Percentiles rank a stretch among this genome's conserved stretches.
phyloP scores from a whole-genome alignment of 2,888 invertebrate genomes.

The Diabrotica balteata region DNA sequence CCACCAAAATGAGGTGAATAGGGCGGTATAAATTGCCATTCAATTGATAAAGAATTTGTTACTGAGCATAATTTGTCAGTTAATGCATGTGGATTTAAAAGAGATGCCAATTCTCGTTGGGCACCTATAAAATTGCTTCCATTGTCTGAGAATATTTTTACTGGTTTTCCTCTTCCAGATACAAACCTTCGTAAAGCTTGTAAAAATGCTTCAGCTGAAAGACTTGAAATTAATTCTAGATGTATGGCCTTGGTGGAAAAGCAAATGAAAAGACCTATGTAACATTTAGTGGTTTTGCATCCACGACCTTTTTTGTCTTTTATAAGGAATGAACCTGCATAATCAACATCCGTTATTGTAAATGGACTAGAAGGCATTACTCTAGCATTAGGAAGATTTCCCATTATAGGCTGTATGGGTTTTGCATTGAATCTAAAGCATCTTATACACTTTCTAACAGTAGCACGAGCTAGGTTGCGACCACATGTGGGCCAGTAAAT shows the following conservation, averaged over 20 bases:
- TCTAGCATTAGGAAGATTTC: constrained; percentile 23
- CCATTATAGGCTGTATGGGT: constrained; percentile 23
- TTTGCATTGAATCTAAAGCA: constrained; percentile 23
- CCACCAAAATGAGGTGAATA: background rate
- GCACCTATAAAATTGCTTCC: constrained; percentile 26
- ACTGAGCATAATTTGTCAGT: background rate
- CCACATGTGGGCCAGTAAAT: constrained; percentile 15
- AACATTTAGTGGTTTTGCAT: constrained; percentile 28
- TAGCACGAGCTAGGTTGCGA: constrained; percentile 15
- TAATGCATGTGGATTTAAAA: background rate
- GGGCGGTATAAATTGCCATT: background rate
- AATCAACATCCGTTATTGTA: constrained; percentile 18
- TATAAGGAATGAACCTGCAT: constrained; percentile 26
- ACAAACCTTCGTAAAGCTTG: constrained; percentile 38
- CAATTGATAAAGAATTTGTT: background rate
- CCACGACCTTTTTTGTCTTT: constrained; percentile 15
- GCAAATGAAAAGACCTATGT: constrained; percentile 25
- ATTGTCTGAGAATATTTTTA: no score
- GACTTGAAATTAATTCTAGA: constrained; percentile 34
- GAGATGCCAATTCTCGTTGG: constrained; percentile 9
- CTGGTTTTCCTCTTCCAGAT: constrained; percentile 31
- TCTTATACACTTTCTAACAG: constrained; percentile 21
- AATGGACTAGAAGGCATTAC: constrained; percentile 23
- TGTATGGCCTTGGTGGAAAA: no score
- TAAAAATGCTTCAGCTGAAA: constrained; percentile 37